Percentiles rank a stretch among this genome's conserved stretches.
phyloP scores from a whole-genome alignment of 2,888 invertebrate species.

The Philaethria dido region DNA sequence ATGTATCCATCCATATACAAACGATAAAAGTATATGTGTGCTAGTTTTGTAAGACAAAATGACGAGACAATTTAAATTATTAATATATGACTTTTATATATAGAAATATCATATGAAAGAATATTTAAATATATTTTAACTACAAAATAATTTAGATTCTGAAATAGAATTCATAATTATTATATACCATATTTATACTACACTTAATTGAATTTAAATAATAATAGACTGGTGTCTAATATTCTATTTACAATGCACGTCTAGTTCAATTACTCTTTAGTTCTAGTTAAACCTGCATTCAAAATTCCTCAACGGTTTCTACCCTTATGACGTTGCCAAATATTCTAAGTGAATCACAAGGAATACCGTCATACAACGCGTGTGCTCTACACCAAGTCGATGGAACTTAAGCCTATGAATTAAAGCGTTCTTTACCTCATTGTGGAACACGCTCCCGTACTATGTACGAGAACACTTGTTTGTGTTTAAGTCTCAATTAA shows the following conservation, averaged over 20 bases:
- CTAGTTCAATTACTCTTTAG: background rate
- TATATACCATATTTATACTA: too few species aligned
- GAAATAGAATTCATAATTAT: too few species aligned
- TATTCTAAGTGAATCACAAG: slow-evolving; percentile 9
- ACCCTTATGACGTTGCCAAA: slow-evolving; percentile 1
- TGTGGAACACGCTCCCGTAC: slow-evolving; percentile 51
- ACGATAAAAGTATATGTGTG: too few species aligned
- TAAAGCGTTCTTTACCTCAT: slow-evolving; percentile 23
- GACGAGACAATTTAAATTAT: too few species aligned
- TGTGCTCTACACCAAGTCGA: background rate
- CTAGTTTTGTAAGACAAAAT: too few species aligned
- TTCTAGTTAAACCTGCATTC: background rate
- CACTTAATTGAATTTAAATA: too few species aligned
- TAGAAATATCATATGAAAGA: too few species aligned
- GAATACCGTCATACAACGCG: slow-evolving; percentile 4
- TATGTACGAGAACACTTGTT: slow-evolving; percentile 48
- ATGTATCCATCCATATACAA: too few species aligned
- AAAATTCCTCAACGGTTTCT: background rate
- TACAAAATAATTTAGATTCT: too few species aligned
- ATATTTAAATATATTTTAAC: too few species aligned
- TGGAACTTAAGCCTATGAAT: slow-evolving; percentile 14
- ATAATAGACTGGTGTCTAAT: too few species aligned
- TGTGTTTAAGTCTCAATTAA: slow-evolving; percentile 26
- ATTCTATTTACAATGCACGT: background rate
- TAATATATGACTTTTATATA: too few species aligned